phyloP scores from a whole-genome alignment of 2,797 vertebrate species.

The Amniataba percoides region DNA sequence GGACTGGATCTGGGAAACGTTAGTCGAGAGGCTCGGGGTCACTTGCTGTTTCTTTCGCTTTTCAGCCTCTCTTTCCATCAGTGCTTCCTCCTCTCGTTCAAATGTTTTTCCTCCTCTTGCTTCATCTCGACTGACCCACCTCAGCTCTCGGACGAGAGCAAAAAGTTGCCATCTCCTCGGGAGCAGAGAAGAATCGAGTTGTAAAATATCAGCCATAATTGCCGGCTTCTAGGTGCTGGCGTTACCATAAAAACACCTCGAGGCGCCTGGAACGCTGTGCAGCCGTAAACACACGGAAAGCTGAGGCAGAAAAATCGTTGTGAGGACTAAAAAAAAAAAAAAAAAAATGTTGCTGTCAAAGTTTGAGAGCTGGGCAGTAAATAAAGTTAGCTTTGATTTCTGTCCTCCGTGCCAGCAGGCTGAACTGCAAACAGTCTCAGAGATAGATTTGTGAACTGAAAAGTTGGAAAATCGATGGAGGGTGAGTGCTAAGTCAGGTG shows the following conservation, averaged over 20 bases:
- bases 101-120: slow-evolving; percentile 1
- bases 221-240: slow-evolving; percentile 17
- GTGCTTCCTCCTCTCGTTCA: background rate
- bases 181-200: slow-evolving; percentile 8
- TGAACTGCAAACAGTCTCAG: slow-evolving; percentile 35
- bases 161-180: background rate
- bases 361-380: slow-evolving; percentile 48
- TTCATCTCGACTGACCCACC: background rate
- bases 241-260: slow-evolving; percentile 43
- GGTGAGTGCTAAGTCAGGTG: slow-evolving; percentile 32
- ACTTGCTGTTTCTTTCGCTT: background rate
- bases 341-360: slow-evolving; percentile 42
- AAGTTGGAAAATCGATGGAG: slow-evolving; percentile 54
- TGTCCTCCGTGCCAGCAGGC: slow-evolving; percentile 27
- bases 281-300: slow-evolving; percentile 39
- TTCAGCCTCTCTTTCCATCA: background rate
- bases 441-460: slow-evolving; percentile 49
- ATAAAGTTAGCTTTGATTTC: slow-evolving; percentile 65
- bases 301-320: slow-evolving; percentile 30
- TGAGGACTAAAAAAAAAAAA: slow-evolving; percentile 39
- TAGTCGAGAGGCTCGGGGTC: background rate
- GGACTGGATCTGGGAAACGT: slow-evolving; percentile 22
- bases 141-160: background rate
- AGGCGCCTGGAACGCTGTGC: slow-evolving; percentile 30
- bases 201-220: slow-evolving; percentile 19